Evolutionary conservation across 2,888 invertebrate genomes (phyloP).

Genomic region (Anthrax anthrax): DNA sequence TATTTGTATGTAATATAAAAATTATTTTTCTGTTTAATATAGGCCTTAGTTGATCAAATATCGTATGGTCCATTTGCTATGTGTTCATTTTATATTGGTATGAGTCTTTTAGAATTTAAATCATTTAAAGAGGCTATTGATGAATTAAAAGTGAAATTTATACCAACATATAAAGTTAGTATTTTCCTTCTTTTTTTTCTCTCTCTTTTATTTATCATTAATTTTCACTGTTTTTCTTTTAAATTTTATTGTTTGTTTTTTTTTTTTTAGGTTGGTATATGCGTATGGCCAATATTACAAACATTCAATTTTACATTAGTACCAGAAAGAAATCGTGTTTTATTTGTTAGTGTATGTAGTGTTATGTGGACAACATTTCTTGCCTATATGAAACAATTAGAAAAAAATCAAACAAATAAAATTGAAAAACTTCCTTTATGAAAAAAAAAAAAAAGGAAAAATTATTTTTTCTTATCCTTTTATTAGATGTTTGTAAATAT

Average conservation of each 20-base stretch:
- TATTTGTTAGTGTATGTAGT: constrained; percentile 56
- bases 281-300: constrained; percentile 59
- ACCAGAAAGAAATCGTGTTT: constrained; percentile 56
- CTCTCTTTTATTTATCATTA: too few species aligned
- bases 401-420: constrained; percentile 12
- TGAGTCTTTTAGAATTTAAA: constrained; percentile 57
- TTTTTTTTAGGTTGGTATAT: constrained; percentile 35
- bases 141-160: constrained; percentile 55
- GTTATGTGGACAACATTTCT: constrained; percentile 63
- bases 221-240: too few species aligned
- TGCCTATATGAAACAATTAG: constrained; percentile 56
- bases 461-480: too few species aligned
- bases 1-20: background rate
- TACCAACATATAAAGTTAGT: constrained; percentile 47
- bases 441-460: too few species aligned
- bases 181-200: background rate
- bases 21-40: background rate
- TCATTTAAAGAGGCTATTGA: constrained; percentile 44
- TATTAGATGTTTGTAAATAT: too few species aligned
- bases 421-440: too few species aligned
- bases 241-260: background rate
- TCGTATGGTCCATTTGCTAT: constrained; percentile 63
- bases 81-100: constrained; percentile 59
- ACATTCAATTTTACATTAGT: constrained; percentile 58
- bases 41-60: constrained; percentile 56